A percentile compares a stretch with the other conserved stretches of the same genome.
These are phyloP conservation scores for Saguinus imperator DNA, from an alignment of 2,113 vertebrate species.

Conservation along the genomic window DNA sequence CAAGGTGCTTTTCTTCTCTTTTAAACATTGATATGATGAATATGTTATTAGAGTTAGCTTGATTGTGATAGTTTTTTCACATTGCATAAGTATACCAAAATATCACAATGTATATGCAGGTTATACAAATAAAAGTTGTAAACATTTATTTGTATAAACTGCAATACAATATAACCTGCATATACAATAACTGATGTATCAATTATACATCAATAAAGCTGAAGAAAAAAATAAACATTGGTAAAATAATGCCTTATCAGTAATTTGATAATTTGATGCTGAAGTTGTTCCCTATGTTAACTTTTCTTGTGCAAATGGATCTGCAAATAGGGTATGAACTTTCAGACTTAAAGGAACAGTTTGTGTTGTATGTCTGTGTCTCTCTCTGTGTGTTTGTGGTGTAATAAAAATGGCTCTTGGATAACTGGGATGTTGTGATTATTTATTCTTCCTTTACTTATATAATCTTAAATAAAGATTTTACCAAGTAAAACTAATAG, in stretches of 20 bases:
- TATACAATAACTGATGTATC: no score
- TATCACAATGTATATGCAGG: neutral
- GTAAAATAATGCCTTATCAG: neutral
- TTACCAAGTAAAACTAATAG: slow-evolving; percentile 17
- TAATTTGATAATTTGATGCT: neutral
- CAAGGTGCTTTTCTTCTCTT: neutral
- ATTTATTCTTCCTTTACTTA: slow-evolving; percentile 20
- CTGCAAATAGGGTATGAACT: neutral
- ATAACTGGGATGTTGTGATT: neutral
- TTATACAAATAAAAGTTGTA: no score
- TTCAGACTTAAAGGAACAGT: neutral
- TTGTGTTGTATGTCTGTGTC: neutral
- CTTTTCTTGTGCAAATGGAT: neutral
- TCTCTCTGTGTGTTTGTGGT: neutral
- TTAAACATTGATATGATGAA: neutral
- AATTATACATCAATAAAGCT: neutral
- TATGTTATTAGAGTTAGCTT: neutral
- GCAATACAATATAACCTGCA: no score
- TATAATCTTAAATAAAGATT: slow-evolving; percentile 11
- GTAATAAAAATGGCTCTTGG: neutral
- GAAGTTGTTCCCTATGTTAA: neutral
- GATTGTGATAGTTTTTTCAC: neutral
- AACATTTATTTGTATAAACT: no score
- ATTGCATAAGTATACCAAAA: neutral
- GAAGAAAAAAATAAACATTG: neutral